Conservation (phyloP, 2,113 vertebrate species). For the Thalassarche chlororhynchos region DNA sequence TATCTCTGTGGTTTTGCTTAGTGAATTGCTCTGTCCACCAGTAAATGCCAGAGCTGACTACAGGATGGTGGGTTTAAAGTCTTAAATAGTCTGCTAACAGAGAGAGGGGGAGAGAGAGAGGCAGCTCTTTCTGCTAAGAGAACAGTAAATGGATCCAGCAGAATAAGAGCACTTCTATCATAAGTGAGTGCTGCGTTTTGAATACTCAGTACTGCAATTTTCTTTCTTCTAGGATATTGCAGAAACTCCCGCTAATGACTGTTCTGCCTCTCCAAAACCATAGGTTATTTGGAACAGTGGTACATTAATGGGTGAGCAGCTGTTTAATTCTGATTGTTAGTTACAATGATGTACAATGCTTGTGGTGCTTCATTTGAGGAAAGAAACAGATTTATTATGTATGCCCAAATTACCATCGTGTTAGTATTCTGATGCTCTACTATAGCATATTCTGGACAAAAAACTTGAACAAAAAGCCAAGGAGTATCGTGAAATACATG, state of each 20-base stretch:
- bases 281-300: not conserved
- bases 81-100: not conserved
- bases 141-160: not conserved
- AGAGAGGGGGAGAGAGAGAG: not conserved
- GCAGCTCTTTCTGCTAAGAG: not conserved
- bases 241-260: not conserved
- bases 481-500: not conserved
- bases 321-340: not conserved
- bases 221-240: not conserved
- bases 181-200: not conserved
- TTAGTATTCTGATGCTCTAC: not conserved
- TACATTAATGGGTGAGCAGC: not conserved
- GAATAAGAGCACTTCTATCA: not conserved
- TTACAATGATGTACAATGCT: not conserved
- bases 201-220: not conserved
- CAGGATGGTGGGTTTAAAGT: not conserved
- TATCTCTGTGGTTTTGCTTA: not conserved
- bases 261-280: not conserved
- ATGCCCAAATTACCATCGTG: not conserved
- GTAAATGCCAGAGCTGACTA: not conserved
- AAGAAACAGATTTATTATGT: not conserved
- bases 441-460: not conserved
- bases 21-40: not conserved
- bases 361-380: not conserved
- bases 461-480: not conserved